phyloP scores from a whole-genome alignment of 2,113 vertebrate species.

The Calyptommatus sinebrachiatus region DNA sequence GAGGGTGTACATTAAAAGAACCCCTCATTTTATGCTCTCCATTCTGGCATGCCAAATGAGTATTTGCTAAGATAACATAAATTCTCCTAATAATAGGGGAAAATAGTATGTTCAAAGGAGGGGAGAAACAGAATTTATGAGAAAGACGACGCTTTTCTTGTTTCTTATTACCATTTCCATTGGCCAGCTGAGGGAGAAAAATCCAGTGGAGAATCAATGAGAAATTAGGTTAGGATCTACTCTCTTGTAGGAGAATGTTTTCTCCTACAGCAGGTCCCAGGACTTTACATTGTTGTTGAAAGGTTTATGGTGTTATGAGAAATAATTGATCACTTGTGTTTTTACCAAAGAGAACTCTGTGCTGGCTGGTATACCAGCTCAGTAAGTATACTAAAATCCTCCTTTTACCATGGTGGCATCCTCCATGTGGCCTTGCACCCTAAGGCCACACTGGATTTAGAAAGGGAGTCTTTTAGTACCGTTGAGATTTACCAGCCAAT shows the following conservation, averaged over 20 bases:
- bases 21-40: too few relatives aligned
- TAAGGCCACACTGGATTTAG: too few relatives aligned
- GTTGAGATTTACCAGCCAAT: not conserved
- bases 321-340: too few relatives aligned
- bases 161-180: not conserved
- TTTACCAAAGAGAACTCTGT: too few relatives aligned
- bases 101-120: not conserved
- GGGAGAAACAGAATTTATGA: not conserved
- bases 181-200: not conserved
- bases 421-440: too few relatives aligned
- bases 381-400: not conserved
- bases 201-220: not conserved
- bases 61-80: not conserved
- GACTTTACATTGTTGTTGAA: not conserved
- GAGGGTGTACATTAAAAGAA: not conserved
- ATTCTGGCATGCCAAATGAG: too few relatives aligned
- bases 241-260: not conserved
- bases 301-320: too few relatives aligned
- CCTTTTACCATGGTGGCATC: not conserved
- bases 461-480: too few relatives aligned
- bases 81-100: not conserved
- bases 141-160: not conserved
- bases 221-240: not conserved
- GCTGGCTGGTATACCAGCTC: too few relatives aligned
- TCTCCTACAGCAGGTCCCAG: not conserved